These are phyloP conservation scores for Carapus acus DNA, from an alignment of 2,797 vertebrate genomes.

Conservation along the genomic window DNA sequence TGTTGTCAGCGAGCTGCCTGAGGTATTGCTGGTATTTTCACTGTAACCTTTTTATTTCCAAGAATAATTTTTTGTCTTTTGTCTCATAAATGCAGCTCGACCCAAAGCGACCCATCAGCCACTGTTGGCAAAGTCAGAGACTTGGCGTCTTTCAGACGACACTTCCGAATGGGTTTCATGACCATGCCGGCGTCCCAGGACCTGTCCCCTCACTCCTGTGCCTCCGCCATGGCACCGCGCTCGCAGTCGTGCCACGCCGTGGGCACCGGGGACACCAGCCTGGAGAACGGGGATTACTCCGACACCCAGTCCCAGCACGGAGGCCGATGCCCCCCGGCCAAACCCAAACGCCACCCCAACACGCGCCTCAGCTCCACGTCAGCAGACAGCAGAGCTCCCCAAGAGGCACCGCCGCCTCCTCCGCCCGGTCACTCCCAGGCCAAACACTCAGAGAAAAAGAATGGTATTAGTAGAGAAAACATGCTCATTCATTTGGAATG, in stretches of 20 bases:
- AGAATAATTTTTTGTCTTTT: conserved; percentile 1
- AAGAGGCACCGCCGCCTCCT: conserved; percentile 64
- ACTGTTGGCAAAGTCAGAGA: conserved; percentile 81
- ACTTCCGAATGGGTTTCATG: conserved; percentile 95
- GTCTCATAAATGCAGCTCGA: conserved; percentile 53
- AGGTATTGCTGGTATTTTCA: too few relatives aligned
- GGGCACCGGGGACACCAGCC: conserved; percentile 72
- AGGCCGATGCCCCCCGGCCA: conserved; percentile 77
- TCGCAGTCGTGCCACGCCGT: conserved; percentile 92
- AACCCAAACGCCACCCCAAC: conserved; percentile 87
- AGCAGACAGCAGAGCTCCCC: conserved; percentile 61
- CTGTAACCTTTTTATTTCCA: too few relatives aligned
- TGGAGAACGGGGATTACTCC: conserved; percentile 77
- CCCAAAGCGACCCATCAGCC: conserved; percentile 73
- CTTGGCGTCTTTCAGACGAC: conserved; percentile 85
- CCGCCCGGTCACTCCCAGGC: conserved; percentile 57
- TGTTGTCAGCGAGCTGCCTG: conserved; percentile 37
- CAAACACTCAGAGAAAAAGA: conserved; percentile 73
- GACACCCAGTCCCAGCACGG: conserved; percentile 69
- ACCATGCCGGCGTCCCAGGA: conserved; percentile 94
- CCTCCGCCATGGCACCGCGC: conserved; percentile 86
- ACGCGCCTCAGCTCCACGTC: conserved; percentile 82
- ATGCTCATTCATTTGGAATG: too few relatives aligned
- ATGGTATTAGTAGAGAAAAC: too few relatives aligned
- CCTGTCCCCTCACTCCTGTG: conserved; percentile 85